phyloP scores from a whole-genome alignment of 2,888 invertebrate species.

The Noctua janthe region DNA sequence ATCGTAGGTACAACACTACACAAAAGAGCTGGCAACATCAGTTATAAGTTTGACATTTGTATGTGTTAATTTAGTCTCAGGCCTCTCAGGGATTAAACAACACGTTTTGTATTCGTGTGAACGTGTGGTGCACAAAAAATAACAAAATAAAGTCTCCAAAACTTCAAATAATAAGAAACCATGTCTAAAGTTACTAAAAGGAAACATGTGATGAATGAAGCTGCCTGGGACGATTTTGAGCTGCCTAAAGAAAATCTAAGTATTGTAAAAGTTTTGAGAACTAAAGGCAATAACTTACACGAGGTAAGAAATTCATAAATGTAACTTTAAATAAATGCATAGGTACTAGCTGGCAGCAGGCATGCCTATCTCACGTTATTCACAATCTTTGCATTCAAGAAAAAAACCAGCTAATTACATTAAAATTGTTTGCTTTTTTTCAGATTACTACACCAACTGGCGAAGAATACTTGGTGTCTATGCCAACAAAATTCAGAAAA shows the following conservation, averaged over 20 bases:
- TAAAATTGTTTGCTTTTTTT: constrained; percentile 43
- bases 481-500: constrained; percentile 98
- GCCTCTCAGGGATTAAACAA: too few species aligned
- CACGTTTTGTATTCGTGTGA: too few species aligned
- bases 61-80: too few species aligned
- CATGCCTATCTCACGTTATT: too few species aligned
- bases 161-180: constrained; percentile 45
- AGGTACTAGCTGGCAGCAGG: too few species aligned
- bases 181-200: constrained; percentile 95
- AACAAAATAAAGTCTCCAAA: constrained; percentile 18
- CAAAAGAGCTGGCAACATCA: too few species aligned
- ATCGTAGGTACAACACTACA: too few species aligned
- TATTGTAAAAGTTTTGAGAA: constrained; percentile 94
- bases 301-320: constrained; percentile 90
- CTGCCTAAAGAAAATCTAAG: constrained; percentile 93
- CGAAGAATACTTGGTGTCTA: constrained; percentile 95
- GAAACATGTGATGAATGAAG: constrained; percentile 95
- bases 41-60: too few species aligned
- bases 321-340: background rate
- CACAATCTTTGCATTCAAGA: background rate
- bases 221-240: constrained; percentile 93
- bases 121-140: constrained; percentile 11
- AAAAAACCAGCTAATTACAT: background rate
- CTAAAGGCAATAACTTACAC: constrained; percentile 98
- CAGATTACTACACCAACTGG: constrained; percentile 91